These are phyloP conservation scores for Leptobrachium ailaonicum DNA, from an alignment of 2,113 vertebrate species.

Conservation along the genomic window DNA sequence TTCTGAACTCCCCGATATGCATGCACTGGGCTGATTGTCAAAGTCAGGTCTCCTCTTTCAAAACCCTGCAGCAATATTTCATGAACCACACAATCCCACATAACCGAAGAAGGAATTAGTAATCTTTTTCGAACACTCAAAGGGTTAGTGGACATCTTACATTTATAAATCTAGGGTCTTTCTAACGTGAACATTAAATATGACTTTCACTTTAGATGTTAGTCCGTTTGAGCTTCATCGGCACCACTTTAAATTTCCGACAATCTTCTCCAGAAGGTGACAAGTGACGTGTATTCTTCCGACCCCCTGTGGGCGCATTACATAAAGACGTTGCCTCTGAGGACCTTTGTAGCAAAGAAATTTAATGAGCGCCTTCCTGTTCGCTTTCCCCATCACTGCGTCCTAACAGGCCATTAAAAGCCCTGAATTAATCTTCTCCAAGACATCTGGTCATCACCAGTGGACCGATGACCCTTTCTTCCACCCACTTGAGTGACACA, in stretches of 20 bases:
- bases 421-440: conserved; percentile 33
- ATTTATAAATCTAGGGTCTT: background rate
- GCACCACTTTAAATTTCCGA: conserved; percentile 20
- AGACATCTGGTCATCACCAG: conserved; percentile 25
- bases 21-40: background rate
- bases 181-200: background rate
- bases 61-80: too few species aligned
- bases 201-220: background rate
- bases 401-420: conserved; percentile 42
- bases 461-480: background rate
- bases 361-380: conserved; percentile 31
- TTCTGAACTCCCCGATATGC: background rate
- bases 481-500: conserved; percentile 10
- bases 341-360: conserved; percentile 20
- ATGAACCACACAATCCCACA: too few species aligned
- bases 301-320: conserved; percentile 30
- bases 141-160: too few species aligned
- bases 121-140: too few species aligned
- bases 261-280: conserved; percentile 36
- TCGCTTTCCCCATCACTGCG: conserved; percentile 36
- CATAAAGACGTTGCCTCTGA: conserved; percentile 36
- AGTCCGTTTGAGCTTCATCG: background rate
- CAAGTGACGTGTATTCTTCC: conserved; percentile 28
- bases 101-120: too few species aligned
- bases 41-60: background rate